These are phyloP conservation scores for Calliopum simillimum DNA, from an alignment of 2,888 invertebrate genomes.

Conservation along the genomic window DNA sequence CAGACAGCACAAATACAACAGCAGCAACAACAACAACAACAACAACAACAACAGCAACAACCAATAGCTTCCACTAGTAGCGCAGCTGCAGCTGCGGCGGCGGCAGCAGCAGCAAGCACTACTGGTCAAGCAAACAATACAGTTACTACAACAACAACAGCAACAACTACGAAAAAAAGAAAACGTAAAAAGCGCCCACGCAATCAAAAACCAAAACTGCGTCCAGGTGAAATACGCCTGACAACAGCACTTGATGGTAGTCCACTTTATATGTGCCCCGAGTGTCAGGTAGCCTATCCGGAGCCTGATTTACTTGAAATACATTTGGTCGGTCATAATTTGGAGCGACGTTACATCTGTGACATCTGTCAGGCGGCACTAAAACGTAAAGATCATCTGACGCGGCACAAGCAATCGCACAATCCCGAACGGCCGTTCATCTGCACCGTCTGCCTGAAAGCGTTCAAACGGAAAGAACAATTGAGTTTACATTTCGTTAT, in stretches of 20 bases:
- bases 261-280: slow-evolving; percentile 86
- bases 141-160: slow-evolving; percentile 53
- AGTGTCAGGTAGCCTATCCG: slow-evolving; percentile 90
- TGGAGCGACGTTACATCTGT: slow-evolving; percentile 86
- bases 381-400: slow-evolving; percentile 88
- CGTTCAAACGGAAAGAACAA: slow-evolving; percentile 90
- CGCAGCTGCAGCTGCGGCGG: slow-evolving; percentile 72
- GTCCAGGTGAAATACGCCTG: slow-evolving; percentile 85
- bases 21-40: slow-evolving; percentile 51
- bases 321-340: slow-evolving; percentile 85
- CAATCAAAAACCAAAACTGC: slow-evolving; percentile 83
- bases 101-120: slow-evolving; percentile 43
- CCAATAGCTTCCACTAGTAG: slow-evolving; percentile 45
- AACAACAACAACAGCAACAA: slow-evolving; percentile 53
- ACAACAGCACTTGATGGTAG: slow-evolving; percentile 86
- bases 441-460: slow-evolving; percentile 87
- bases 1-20: slow-evolving; percentile 52
- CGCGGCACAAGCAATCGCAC: slow-evolving; percentile 89
- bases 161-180: slow-evolving; percentile 76
- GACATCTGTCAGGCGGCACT: slow-evolving; percentile 90
- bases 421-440: slow-evolving; percentile 90
- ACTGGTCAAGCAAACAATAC: slow-evolving; percentile 35
- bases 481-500: slow-evolving; percentile 89
- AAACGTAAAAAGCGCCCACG: slow-evolving; percentile 79
- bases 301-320: slow-evolving; percentile 86